Evolutionary conservation across 2,113 vertebrate genomes (phyloP).

Genomic region (Sander vitreus): DNA sequence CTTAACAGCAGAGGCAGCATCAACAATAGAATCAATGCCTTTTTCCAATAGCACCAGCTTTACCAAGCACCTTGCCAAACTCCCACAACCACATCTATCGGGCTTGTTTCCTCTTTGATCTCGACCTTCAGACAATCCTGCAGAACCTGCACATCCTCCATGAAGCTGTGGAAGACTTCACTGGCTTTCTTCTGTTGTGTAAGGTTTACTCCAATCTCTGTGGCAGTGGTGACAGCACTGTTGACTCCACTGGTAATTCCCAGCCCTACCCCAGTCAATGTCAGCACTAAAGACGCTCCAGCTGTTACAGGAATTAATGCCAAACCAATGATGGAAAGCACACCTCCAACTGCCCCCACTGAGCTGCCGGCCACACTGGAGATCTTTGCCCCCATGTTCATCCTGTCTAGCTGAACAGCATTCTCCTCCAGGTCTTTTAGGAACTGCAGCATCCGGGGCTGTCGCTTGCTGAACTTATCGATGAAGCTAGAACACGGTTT

Average conservation of each 20-base stretch:
- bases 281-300: constrained; percentile 62
- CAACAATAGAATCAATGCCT: constrained; percentile 27
- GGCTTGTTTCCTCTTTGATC: background rate
- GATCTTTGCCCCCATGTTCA: constrained; percentile 68
- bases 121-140: constrained; percentile 50
- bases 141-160: constrained; percentile 52
- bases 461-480: constrained; percentile 24
- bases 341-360: constrained; percentile 58
- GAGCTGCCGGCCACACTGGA: constrained; percentile 73
- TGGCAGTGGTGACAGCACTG: constrained; percentile 34
- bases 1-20: background rate
- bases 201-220: constrained; percentile 53
- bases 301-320: constrained; percentile 64
- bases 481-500: constrained; percentile 27
- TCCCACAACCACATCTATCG: background rate
- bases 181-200: constrained; percentile 47
- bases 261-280: constrained; percentile 37
- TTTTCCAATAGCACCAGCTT: background rate
- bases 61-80: background rate
- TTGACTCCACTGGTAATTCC: constrained; percentile 64
- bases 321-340: constrained; percentile 67
- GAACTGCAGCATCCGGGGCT: constrained; percentile 49
- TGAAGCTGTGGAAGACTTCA: constrained; percentile 54
- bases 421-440: constrained; percentile 32
- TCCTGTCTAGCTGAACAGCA: constrained; percentile 55